These are phyloP conservation scores for Myocastor coypus DNA, from an alignment of 2,113 vertebrate genomes.

Conservation along the genomic window DNA sequence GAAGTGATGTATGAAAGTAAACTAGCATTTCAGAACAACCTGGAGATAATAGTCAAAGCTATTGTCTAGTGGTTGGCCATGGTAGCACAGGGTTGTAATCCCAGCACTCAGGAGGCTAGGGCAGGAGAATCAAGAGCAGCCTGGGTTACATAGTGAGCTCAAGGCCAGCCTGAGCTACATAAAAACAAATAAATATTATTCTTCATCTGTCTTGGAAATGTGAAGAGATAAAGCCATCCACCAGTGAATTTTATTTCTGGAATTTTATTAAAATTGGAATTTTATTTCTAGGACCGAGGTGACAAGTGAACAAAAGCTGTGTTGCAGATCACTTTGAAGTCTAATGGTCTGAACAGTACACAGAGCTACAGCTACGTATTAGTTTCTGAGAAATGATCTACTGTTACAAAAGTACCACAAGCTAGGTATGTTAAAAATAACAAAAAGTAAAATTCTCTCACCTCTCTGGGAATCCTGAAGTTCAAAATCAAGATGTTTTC, in stretches of 20 bases:
- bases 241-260: not conserved
- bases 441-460: not conserved
- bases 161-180: not conserved
- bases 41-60: not conserved
- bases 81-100: not conserved
- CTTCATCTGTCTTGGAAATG: not conserved
- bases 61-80: not conserved
- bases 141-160: not conserved
- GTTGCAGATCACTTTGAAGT: not conserved
- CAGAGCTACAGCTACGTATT: not conserved
- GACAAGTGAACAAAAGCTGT: not conserved
- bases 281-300: not conserved
- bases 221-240: not conserved
- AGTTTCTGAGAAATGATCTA: not conserved
- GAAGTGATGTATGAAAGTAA: not conserved
- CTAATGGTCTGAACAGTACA: not conserved
- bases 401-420: not conserved
- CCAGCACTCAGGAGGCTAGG: not conserved
- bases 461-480: not conserved
- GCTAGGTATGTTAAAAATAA: not conserved
- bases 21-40: not conserved
- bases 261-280: no score
- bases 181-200: not conserved
- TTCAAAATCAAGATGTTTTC: not conserved
- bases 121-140: not conserved